phyloP scores from a whole-genome alignment of 2,797 vertebrate species.

The Premnoplex brunnescens region DNA sequence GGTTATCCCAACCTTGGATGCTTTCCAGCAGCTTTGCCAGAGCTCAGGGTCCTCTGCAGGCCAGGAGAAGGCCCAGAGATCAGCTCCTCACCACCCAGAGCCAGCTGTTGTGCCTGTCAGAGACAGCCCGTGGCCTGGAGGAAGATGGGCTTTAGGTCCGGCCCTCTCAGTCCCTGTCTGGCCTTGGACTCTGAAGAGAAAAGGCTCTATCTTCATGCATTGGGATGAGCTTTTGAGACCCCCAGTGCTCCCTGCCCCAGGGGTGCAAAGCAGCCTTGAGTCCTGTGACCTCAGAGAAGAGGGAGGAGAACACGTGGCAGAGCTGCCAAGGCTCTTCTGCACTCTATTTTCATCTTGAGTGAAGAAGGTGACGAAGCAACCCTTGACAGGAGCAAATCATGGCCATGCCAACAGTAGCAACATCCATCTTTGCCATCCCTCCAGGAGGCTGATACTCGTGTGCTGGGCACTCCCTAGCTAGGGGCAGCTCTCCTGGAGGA shows the following conservation, averaged over 20 bases:
- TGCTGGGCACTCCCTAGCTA: background rate
- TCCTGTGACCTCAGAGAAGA: background rate
- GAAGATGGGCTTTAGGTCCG: background rate
- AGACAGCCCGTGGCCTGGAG: background rate
- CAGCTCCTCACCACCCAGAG: background rate
- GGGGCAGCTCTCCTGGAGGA: background rate
- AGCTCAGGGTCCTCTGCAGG: background rate
- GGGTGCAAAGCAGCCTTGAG: background rate
- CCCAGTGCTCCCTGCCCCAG: background rate
- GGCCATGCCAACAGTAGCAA: background rate
- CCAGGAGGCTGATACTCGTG: fast-evolving
- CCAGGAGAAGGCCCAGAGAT: background rate
- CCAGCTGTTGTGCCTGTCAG: background rate
- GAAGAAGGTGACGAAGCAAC: background rate
- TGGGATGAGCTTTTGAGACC: background rate
- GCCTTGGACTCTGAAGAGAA: background rate
- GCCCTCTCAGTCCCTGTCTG: background rate
- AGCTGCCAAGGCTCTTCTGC: background rate
- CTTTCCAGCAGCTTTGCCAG: background rate
- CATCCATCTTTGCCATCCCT: background rate
- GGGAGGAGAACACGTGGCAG: background rate
- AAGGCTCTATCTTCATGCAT: background rate
- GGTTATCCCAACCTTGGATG: background rate
- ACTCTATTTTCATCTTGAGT: background rate
- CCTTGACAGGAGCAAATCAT: fast-evolving